phyloP scores from a whole-genome alignment of 2,888 invertebrate genomes.

The Zygaena filipendulae region DNA sequence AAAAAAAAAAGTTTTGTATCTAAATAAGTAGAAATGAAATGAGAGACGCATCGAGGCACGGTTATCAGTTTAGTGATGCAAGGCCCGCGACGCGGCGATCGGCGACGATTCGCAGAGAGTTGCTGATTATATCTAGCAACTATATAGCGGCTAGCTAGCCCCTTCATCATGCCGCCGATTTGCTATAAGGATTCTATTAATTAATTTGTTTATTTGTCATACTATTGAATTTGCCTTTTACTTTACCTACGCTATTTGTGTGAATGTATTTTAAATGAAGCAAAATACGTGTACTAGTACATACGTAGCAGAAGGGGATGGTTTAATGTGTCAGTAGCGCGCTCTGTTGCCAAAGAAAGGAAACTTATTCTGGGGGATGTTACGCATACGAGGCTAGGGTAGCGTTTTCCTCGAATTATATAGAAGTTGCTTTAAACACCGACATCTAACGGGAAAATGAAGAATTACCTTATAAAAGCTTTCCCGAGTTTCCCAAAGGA shows the following conservation, averaged over 20 bases:
- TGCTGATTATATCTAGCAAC: constrained; percentile 36
- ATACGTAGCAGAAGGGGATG: too few relatives aligned
- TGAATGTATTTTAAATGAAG: constrained; percentile 7
- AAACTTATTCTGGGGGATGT: constrained; percentile 23
- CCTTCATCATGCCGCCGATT: constrained; percentile 50
- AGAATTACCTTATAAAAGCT: too few relatives aligned
- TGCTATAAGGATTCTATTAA: neutral
- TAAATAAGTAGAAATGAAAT: constrained; percentile 44
- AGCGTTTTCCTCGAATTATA: too few relatives aligned
- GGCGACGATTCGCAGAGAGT: constrained; percentile 46
- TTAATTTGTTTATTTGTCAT: neutral
- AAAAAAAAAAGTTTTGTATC: too few relatives aligned
- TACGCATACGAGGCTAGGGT: too few relatives aligned
- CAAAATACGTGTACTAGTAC: too few relatives aligned
- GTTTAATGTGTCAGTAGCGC: too few relatives aligned
- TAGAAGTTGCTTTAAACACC: constrained; percentile 21
- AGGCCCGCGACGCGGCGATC: constrained; percentile 43
- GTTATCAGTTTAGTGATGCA: constrained; percentile 52
- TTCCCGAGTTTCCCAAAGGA: too few relatives aligned
- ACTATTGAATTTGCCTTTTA: neutral
- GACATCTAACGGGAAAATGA: constrained; percentile 53
- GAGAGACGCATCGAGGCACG: constrained; percentile 47
- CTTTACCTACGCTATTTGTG: neutral
- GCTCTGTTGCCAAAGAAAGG: constrained; percentile 34
- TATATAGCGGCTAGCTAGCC: too few relatives aligned